phyloP scores from a whole-genome alignment of 1,140 invertebrate genomes.

The Drosophila insularis region DNA sequence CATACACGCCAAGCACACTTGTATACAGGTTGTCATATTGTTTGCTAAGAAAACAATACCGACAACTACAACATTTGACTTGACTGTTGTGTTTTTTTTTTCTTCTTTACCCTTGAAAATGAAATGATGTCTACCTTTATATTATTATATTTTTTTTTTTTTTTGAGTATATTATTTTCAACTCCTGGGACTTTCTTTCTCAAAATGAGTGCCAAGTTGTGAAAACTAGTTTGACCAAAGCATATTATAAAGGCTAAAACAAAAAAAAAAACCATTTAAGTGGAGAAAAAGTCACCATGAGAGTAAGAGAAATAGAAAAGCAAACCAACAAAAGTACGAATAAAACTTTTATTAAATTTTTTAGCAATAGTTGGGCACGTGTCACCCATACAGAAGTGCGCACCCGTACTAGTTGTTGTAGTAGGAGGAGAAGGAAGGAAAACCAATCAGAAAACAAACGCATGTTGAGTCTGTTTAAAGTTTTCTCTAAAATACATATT shows the following conservation, averaged over 20 bases:
- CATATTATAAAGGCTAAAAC: constrained; percentile 7
- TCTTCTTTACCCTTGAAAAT: constrained; percentile 25
- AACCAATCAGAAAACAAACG: neutral
- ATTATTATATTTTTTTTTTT: too few species aligned
- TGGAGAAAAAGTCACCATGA: too few species aligned
- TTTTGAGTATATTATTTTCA: too few species aligned
- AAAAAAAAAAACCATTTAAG: neutral
- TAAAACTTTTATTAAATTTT: too few species aligned
- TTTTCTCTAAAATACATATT: constrained; percentile 9
- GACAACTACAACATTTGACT: neutral
- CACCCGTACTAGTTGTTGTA: too few species aligned
- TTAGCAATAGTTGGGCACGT: neutral
- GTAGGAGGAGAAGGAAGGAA: too few species aligned
- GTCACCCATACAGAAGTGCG: neutral
- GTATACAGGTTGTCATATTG: constrained; percentile 12
- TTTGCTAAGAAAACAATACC: constrained; percentile 16
- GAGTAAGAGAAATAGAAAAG: neutral
- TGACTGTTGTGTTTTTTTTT: neutral
- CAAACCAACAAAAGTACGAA: neutral
- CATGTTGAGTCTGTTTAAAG: constrained; percentile 2
- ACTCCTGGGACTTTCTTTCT: too few species aligned
- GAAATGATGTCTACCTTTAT: too few species aligned
- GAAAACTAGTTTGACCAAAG: constrained; percentile 11
- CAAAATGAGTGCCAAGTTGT: constrained; percentile 3
- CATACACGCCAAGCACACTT: neutral